Evolutionary conservation across 2,797 vertebrate species (phyloP).

Genomic region (Sternarchorhynchus goeldii): DNA sequence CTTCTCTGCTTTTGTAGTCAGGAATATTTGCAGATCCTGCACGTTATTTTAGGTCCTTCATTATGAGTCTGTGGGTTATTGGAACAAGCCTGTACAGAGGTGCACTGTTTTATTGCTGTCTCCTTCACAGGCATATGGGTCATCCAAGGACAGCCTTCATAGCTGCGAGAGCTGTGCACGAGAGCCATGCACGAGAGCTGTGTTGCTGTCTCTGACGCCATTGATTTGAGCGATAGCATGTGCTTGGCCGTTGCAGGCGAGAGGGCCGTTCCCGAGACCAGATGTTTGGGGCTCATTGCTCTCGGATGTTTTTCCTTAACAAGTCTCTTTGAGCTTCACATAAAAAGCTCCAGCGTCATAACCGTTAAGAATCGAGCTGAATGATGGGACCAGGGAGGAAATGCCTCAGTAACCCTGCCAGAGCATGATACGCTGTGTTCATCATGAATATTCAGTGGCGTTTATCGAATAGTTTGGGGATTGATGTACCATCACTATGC

Average conservation of each 20-base stretch:
- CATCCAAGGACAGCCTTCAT: conserved; percentile 52
- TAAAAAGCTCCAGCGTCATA: conserved; percentile 40
- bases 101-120: conserved; percentile 13
- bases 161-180: conserved; percentile 34
- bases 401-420: conserved; percentile 29
- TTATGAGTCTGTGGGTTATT: neutral
- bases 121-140: conserved; percentile 43
- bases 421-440: conserved; percentile 37
- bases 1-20: too few species aligned
- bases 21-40: too few species aligned
- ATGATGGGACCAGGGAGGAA: conserved; percentile 45
- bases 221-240: conserved; percentile 52
- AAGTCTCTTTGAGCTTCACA: conserved; percentile 35
- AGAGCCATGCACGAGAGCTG: conserved; percentile 43
- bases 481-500: conserved; percentile 19
- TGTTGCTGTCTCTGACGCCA: conserved; percentile 40
- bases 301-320: conserved; percentile 38
- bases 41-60: neutral
- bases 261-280: conserved; percentile 38
- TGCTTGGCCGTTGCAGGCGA: conserved; percentile 43
- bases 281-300: conserved; percentile 45
- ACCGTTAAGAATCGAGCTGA: conserved; percentile 17
- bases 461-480: conserved; percentile 18
- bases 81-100: conserved; percentile 4
- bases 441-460: conserved; percentile 10